Conservation (phyloP, 2,888 invertebrate genomes). For the Zootermopsis nevadensis region DNA sequence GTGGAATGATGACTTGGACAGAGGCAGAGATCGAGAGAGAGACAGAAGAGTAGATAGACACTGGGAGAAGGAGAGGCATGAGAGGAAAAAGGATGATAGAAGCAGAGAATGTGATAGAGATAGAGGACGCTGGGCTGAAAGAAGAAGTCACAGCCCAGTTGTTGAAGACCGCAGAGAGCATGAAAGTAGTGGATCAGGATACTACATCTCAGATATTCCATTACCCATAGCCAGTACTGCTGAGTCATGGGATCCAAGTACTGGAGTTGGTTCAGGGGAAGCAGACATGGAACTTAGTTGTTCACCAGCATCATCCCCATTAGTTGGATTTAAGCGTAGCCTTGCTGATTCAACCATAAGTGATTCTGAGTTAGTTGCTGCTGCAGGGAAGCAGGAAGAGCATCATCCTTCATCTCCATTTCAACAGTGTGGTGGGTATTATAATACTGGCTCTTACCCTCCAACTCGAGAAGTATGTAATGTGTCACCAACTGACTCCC, state of each 20-base stretch:
- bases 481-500: constrained; percentile 34
- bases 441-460: constrained; percentile 24
- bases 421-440: not conserved
- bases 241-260: constrained; percentile 27
- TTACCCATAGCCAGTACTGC: constrained; percentile 12
- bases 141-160: constrained; percentile 37
- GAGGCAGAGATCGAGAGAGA: constrained; percentile 26
- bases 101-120: constrained; percentile 37
- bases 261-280: constrained; percentile 25
- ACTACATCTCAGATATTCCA: constrained; percentile 37
- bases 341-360: constrained; percentile 69
- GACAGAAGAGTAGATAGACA: constrained; percentile 35
- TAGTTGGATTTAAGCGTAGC: constrained; percentile 63
- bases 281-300: constrained; percentile 42
- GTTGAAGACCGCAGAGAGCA: not conserved
- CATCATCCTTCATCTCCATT: constrained; percentile 14
- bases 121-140: constrained; percentile 33
- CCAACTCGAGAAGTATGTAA: constrained; percentile 25
- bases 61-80: constrained; percentile 32
- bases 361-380: constrained; percentile 62
- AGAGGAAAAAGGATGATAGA: constrained; percentile 31
- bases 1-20: constrained; percentile 35
- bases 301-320: constrained; percentile 57
- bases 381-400: constrained; percentile 37
- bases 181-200: constrained; percentile 25